Percentiles rank a stretch among this genome's conserved stretches.
Evolutionary conservation across 2,888 invertebrate species (phyloP).

Genomic region (Acleris emargana): DNA sequence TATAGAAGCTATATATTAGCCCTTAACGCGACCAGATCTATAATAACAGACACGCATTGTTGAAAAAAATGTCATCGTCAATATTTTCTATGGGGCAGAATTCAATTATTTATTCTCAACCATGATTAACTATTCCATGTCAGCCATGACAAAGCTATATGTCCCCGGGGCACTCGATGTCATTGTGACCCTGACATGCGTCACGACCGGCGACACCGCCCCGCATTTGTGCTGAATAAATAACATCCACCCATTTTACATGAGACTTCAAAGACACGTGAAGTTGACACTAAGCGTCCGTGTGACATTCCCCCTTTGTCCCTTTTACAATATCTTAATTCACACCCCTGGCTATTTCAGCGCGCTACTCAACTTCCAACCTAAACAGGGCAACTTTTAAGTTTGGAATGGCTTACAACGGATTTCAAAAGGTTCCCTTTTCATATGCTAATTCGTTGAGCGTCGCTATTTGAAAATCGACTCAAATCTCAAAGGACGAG

Average conservation of each 20-base stretch:
- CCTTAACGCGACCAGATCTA: too few relatives aligned
- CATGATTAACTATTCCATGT: not conserved
- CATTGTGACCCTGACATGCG: conserved; percentile 43
- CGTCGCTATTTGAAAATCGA: conserved; percentile 45
- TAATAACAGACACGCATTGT: too few relatives aligned
- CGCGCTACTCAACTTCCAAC: conserved; percentile 42
- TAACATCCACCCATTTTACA: conserved; percentile 58
- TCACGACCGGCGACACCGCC: conserved; percentile 48
- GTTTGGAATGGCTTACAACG: conserved; percentile 41
- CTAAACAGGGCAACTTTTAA: conserved; percentile 38
- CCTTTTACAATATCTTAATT: conserved; percentile 78
- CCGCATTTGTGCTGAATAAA: conserved; percentile 58
- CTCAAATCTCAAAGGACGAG: conserved; percentile 42
- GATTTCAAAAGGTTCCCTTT: conserved; percentile 46
- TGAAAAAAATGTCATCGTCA: not conserved
- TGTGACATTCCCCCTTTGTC: conserved; percentile 70
- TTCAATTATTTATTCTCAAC: conserved; percentile 10
- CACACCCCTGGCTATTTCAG: conserved; percentile 73
- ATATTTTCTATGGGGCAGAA: not conserved
- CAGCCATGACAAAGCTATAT: conserved; percentile 25
- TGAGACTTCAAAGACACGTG: conserved; percentile 73
- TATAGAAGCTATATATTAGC: too few relatives aligned
- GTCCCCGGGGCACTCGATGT: conserved; percentile 38
- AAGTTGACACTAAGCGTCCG: conserved; percentile 78
- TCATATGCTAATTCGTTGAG: conserved; percentile 64